Evolutionary conservation across 2,113 vertebrate species (phyloP).

Genomic region (Meles meles): DNA sequence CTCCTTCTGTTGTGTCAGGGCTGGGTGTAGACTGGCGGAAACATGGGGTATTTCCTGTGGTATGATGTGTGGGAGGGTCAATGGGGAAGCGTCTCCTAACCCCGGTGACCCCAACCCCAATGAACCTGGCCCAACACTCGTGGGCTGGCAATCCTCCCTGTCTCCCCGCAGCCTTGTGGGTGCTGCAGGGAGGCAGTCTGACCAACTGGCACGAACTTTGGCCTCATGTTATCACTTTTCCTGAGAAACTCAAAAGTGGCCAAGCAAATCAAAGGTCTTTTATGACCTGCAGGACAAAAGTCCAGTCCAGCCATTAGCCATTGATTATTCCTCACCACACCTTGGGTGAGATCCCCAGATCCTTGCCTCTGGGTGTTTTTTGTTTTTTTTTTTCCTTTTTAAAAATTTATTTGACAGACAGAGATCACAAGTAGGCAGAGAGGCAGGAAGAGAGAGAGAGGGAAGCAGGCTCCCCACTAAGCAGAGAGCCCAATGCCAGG

Average conservation of each 20-base stretch:
- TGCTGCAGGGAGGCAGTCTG: not conserved
- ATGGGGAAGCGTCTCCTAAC: not conserved
- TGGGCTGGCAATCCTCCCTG: not conserved
- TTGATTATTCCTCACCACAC: conserved; percentile 39
- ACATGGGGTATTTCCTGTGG: not conserved
- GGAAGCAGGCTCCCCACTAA: too few relatives aligned
- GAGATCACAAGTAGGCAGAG: too few relatives aligned
- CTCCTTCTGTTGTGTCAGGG: not conserved
- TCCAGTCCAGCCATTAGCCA: conserved; percentile 55
- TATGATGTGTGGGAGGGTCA: not conserved
- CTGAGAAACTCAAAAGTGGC: conserved; percentile 54
- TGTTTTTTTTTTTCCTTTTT: too few relatives aligned
- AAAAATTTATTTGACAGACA: too few relatives aligned
- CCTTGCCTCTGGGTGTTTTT: not conserved
- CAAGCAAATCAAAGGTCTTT: conserved; percentile 69
- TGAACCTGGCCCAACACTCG: not conserved
- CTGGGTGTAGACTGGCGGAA: not conserved
- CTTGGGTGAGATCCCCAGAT: not conserved
- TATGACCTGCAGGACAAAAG: conserved; percentile 66
- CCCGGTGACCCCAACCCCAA: not conserved
- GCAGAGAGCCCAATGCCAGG: too few relatives aligned
- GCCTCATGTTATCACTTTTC: conserved; percentile 59
- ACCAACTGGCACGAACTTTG: conserved; percentile 55
- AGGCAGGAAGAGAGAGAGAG: too few relatives aligned
- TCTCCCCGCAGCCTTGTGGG: not conserved